A percentile compares a stretch with the other conserved stretches of the same genome.
Evolutionary conservation across 2,888 invertebrate species (phyloP).

Genomic region (Xanthia icteritia): DNA sequence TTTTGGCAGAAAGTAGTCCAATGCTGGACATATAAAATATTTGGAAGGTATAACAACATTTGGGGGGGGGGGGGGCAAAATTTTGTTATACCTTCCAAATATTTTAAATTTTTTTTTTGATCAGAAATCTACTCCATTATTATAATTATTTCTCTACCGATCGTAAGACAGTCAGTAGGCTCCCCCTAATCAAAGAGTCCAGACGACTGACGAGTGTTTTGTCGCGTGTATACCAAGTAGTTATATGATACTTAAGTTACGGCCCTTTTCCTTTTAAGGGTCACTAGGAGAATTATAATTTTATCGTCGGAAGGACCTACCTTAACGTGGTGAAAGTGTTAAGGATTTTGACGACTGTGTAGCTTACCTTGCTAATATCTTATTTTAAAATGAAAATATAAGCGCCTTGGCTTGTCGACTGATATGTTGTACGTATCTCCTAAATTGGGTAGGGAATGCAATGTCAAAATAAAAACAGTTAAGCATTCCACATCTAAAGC

Average conservation of each 20-base stretch:
- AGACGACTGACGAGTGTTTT: constrained; percentile 51
- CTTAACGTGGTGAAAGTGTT: neutral
- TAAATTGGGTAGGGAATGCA: neutral
- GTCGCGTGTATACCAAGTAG: constrained; percentile 50
- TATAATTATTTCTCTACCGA: neutral
- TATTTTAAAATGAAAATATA: neutral
- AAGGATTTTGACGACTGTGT: neutral
- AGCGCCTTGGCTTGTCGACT: neutral
- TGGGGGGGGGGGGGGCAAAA: no score
- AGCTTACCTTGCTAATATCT: neutral
- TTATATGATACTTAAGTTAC: constrained; percentile 33
- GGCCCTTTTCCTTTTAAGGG: constrained; percentile 40
- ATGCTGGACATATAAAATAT: no score
- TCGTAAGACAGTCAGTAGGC: constrained; percentile 63
- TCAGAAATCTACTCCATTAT: constrained; percentile 21
- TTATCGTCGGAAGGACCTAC: neutral
- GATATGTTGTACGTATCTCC: neutral
- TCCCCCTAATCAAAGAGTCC: constrained; percentile 70
- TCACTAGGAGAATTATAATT: constrained; percentile 40
- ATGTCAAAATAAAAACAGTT: neutral
- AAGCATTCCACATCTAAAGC: neutral
- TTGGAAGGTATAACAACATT: no score
- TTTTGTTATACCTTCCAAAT: neutral
- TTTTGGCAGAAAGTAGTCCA: no score
- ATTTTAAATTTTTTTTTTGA: neutral